Base-by-base conservation (phyloP, 2,888 invertebrate genomes). In the Kryphioiulus occultus region DNA sequence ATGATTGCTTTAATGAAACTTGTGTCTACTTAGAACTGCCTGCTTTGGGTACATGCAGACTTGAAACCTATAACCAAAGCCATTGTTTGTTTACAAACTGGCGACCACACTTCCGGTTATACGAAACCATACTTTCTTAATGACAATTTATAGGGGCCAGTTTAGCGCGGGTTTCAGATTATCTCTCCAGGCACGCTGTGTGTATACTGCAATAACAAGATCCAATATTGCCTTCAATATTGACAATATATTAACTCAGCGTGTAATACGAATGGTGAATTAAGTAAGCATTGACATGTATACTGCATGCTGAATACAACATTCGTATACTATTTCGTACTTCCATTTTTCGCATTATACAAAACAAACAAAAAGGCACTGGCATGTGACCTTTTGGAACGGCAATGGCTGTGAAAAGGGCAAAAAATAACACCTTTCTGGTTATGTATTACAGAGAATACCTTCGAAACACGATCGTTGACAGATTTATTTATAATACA, bases 401-500 rank as follows among this genome's bases (percentile, higher is more conserved):
- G 68, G 26, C 19, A 68, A 26, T 19, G 44, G 44, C 17, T 59
- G 53, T 3, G 53, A 59, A n/a, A n/a, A 59, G 9, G 1, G 68
- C 68, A 68, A 26, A 59, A 39, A 68, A 7, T 26, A 68, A 68
- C 68, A 68, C 68, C 68, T 68, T 68, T 3, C 2, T 26, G 5
- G 19, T 22, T n/a, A 59, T 59, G 59, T n/a, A n/a, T 47, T 59
- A 59, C n/a, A 1, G 22, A 59, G 15, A 26, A 26, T 26, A 68
- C 68, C 19, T n/a, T 7, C 22, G 26, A 68, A 68, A 68, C 68
- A 68, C 22, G 68, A 68, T 68, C 26, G 68, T 26, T 68, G 68
- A 68, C 68, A 68, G 68, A 68, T 68, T 68, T 68, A 68, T 68
- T 68, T 68, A 17, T 68, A 68, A 68, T 68, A 19, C 68, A 68